A percentile compares a stretch with the other conserved stretches of the same genome.
Conservation (phyloP, 2,888 invertebrate genomes). For the Gastracanthus pulcherrimus region DNA sequence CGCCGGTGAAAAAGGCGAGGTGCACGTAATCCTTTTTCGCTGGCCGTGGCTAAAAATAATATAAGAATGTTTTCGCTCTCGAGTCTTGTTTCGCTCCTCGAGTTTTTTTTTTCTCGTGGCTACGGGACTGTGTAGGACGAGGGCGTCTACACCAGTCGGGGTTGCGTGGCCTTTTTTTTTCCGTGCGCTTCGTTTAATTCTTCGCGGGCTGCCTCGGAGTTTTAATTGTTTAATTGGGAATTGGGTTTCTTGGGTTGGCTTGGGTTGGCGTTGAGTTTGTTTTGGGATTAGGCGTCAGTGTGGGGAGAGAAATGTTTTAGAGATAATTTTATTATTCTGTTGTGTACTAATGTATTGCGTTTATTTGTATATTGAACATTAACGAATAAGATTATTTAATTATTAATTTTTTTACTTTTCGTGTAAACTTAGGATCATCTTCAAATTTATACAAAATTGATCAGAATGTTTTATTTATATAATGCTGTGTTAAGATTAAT, state of each 20-base stretch:
- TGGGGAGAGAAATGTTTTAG: too few species aligned
- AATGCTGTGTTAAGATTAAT: too few species aligned
- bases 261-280: too few species aligned
- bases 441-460: too few species aligned
- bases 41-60: constrained; percentile 48
- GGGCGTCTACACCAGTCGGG: not conserved
- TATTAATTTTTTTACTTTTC: too few species aligned
- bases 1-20: constrained; percentile 20
- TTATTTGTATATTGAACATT: too few species aligned
- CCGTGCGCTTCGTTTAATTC: not conserved
- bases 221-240: constrained; percentile 21
- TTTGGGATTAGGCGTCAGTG: not conserved
- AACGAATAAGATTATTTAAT: too few species aligned
- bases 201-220: not conserved
- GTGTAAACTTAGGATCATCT: too few species aligned
- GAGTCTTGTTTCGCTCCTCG: not conserved
- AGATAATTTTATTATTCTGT: too few species aligned
- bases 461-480: too few species aligned
- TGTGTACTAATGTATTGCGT: too few species aligned
- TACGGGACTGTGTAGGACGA: not conserved
- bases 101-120: not conserved
- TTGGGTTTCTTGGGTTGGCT: not conserved
- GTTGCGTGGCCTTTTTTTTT: too few species aligned
- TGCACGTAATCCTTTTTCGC: constrained; percentile 52
- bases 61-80: constrained; percentile 40